Conservation (phyloP, 2,797 vertebrate species). For the Sebastes diploproa region DNA sequence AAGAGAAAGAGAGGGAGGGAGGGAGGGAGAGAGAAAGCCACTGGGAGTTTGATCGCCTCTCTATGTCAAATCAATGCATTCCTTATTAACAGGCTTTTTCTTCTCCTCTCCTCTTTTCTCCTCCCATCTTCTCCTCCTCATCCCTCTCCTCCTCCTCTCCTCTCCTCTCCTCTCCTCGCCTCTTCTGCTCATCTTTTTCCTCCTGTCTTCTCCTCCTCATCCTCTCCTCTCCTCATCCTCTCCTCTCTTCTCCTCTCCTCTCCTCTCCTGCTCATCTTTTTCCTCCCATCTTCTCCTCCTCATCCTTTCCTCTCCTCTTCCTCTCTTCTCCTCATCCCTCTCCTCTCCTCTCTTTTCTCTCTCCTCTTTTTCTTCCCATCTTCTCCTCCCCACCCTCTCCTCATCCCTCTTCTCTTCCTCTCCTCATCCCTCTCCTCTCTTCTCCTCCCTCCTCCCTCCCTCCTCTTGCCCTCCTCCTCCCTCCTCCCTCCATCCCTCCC, state of each 20-base stretch:
- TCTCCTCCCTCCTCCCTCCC: neutral
- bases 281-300: neutral
- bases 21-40: neutral
- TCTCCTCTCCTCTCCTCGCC: neutral
- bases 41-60: constrained; percentile 61
- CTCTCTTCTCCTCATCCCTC: too few species aligned
- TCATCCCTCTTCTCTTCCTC: neutral
- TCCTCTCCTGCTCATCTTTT: neutral
- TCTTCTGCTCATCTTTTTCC: too few species aligned
- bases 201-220: too few species aligned
- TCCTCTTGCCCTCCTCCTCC: too few species aligned
- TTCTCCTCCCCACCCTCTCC: too few species aligned
- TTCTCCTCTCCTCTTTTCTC: constrained; percentile 36
- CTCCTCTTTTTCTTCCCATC: too few species aligned
- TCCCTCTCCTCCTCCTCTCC: too few species aligned
- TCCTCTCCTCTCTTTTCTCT: too few species aligned
- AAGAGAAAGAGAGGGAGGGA: too few species aligned
- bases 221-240: neutral
- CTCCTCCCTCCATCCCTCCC: constrained; percentile 13
- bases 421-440: too few species aligned
- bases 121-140: neutral
- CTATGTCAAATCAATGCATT: constrained; percentile 71
- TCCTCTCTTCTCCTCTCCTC: neutral
- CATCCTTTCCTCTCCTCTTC: too few species aligned
- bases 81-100: constrained; percentile 68